Evolutionary conservation across 1,140 invertebrate species (phyloP).

Genomic region (Kradibia gibbosae): DNA sequence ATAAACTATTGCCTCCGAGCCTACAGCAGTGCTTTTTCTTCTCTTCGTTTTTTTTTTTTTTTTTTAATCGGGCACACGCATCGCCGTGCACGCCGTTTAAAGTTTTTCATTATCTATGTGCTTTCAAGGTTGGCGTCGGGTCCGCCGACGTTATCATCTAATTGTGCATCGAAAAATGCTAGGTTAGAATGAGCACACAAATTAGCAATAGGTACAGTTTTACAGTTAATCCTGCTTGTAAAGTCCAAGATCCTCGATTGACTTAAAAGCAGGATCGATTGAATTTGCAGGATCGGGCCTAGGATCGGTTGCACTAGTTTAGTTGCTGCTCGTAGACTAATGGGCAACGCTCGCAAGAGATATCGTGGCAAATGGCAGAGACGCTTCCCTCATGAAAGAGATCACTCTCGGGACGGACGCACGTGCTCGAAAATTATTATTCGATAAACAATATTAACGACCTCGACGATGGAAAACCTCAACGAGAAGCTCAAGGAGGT

Average conservation of each 20-base stretch:
- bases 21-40: too few species aligned
- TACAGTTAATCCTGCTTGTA: background rate
- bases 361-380: background rate
- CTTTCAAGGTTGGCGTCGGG: background rate
- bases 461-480: conserved; percentile 61
- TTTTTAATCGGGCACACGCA: background rate
- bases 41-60: too few species aligned
- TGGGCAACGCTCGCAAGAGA: conserved; percentile 2
- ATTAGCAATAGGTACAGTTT: background rate
- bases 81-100: background rate
- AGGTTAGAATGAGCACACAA: conserved; percentile 17
- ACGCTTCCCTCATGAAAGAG: conserved; percentile 12
- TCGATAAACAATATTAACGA: conserved; percentile 38
- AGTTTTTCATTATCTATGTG: background rate
- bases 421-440: background rate
- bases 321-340: background rate
- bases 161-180: background rate
- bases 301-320: background rate
- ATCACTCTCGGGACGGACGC: background rate
- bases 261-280: background rate
- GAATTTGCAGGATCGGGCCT: background rate
- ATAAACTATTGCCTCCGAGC: background rate
- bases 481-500: conserved; percentile 64
- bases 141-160: background rate
- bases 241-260: background rate